These are phyloP conservation scores for Mastigias papua DNA, from an alignment of 30 jellyfish, hydroid and myxozoan genomes.

Conservation along the genomic window DNA sequence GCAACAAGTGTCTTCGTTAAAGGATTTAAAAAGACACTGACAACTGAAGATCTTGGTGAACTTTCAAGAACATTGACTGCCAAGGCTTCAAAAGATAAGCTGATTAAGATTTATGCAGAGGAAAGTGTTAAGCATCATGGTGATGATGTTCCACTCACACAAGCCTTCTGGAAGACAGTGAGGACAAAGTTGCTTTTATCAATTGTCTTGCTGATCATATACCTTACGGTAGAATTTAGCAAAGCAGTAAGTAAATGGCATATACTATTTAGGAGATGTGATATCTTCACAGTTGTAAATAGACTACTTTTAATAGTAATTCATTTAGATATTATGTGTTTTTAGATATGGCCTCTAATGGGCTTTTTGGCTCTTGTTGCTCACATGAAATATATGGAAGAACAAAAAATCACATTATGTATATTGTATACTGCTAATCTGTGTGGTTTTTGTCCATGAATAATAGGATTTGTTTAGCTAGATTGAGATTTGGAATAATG, in stretches of 20 bases:
- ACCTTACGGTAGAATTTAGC: conserved; percentile 33
- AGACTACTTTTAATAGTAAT: no score
- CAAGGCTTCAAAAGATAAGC: conserved; percentile 7
- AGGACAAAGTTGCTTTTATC: conserved; percentile 44
- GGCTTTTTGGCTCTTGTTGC: no score
- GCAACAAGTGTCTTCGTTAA: conserved; percentile 36
- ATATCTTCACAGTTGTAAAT: no score
- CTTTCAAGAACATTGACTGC: conserved; percentile 40
- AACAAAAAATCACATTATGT: no score
- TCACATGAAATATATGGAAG: no score
- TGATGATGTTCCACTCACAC: conserved; percentile 39
- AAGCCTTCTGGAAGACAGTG: conserved; percentile 44
- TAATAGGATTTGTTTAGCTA: no score
- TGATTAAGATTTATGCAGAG: conserved; percentile 35
- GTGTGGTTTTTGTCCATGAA: no score
- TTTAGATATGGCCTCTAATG: no score
- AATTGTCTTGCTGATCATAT: conserved; percentile 18
- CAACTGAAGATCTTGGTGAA: conserved; percentile 58
- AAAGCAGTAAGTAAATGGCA: conserved; percentile 39
- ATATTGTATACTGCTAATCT: no score
- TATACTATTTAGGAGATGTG: no score
- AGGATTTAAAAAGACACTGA: conserved; percentile 64
- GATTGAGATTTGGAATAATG: no score
- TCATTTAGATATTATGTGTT: no score
- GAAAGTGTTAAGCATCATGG: conserved; percentile 16